Evolutionary conservation across 2,888 invertebrate species (phyloP), one percentile per base, ranked within the genome.

Genomic region (Phyllotreta cruciferae): DNA sequence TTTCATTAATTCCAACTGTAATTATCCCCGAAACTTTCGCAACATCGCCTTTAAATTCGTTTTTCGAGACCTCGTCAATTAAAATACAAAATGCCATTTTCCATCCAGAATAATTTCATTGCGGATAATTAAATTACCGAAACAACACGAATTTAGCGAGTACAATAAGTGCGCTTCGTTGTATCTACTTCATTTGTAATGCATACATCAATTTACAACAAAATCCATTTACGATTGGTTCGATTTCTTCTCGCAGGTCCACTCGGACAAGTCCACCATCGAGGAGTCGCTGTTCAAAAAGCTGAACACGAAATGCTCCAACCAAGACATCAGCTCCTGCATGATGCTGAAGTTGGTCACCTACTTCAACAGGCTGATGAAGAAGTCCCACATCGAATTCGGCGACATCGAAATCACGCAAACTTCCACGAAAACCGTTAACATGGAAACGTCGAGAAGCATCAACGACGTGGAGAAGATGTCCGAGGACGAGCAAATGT

Each of bases 291-390:
- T 93, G 8, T 83, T 92, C 71, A 86, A 88, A 49, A 92, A 92
- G 71, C 82, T 93, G 41, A 92, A 91, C 76, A 83, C 85, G 70
- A 92, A 92, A 83, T 93, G 93, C 77, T 85, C 88, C 3, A 87
- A 90, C 70, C 85, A 89, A 57, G 93, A 93, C 74, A 87, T 91
- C 49, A 90, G 91, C 39, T 90, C 93, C 6, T 93, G 93, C 78
- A 89, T 92, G 77, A 92, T 93, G 85, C 83, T 92, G 13, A 93
- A 93, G 80, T 80, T 93, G 71, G 89, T 93, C 41, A 89, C 90
- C 11, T 93, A 92, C 78, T 91, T 93, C 82, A 93, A 93, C 82
- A 85, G 89, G 67, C 85, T 92, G 81, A 83, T 93, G 75, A 89
- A 92, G 78, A 93, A 92, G 70, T 89, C 92, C 0, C 88, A 90